Evolutionary conservation across 2,888 invertebrate genomes (phyloP).

Genomic region (Mesorhabditis spiculigera): DNA sequence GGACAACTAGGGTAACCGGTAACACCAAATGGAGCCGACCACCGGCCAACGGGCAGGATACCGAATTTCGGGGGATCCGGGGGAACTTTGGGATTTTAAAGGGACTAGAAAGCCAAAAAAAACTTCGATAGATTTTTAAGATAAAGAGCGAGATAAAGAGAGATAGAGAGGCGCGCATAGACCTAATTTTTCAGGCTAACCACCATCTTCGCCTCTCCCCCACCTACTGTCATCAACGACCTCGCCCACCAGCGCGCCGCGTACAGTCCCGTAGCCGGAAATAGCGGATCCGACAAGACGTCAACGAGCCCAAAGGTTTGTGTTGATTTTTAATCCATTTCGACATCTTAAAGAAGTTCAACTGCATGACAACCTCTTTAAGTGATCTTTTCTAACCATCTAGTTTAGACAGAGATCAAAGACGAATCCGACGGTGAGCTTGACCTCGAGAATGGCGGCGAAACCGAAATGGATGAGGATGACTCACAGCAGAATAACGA

Average conservation of each 20-base stretch:
- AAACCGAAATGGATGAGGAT: slow-evolving; percentile 8
- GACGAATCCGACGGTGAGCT: slow-evolving; percentile 42
- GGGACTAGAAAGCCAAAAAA: no score
- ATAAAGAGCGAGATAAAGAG: no score
- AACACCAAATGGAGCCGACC: no score
- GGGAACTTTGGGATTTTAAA: no score
- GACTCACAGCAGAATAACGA: background rate
- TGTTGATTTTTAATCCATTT: background rate
- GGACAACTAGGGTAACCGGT: no score
- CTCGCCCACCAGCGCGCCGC: slow-evolving; percentile 26
- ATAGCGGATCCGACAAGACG: slow-evolving; percentile 29
- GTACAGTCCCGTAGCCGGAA: slow-evolving; percentile 25
- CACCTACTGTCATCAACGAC: slow-evolving; percentile 35
- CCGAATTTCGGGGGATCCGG: no score
- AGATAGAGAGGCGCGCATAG: no score
- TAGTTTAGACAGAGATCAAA: slow-evolving; percentile 30
- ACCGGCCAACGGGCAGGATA: no score
- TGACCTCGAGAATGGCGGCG: slow-evolving; percentile 27
- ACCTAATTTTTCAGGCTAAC: slow-evolving; percentile 14
- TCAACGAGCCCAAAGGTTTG: slow-evolving; percentile 24
- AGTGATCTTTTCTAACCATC: background rate
- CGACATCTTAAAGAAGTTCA: background rate
- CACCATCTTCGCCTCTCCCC: slow-evolving; percentile 36
- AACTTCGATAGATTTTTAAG: no score
- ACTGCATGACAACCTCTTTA: background rate